Base-by-base conservation (phyloP, 2,888 invertebrate species). In the Laspeyria flexula region DNA sequence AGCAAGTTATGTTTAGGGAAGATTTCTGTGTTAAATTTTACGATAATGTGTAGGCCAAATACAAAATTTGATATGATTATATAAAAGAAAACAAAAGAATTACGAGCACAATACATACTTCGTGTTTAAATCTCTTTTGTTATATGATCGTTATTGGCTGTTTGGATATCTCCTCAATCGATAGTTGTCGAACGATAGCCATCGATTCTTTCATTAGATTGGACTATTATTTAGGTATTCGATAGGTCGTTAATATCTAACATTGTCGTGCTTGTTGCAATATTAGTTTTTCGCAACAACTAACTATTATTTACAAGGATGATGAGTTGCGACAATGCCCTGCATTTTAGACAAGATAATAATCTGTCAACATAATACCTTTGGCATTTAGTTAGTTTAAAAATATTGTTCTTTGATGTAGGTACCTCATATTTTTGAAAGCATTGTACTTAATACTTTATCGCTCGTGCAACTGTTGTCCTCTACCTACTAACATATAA, bases 241-340 rank as follows among this genome's bases (percentile, higher is more conserved):
- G 48, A 55, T 52, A 53, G 50, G 44, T 53, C 33, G 51, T 69
- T 54, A 53, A 51, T 51, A 55, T 53, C 39, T 55, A 43, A 45
- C 37, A 45, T 54, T 64, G 56, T 70, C 54, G 54, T 61, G 57
- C 15, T 35, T 61, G 55, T 65, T 51, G 71, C 57, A 69, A 67
- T 46, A 49, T 37, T 30, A 42, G 43, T 42, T 54, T 71, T 71
- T 60, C 65, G 62, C 55, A 70, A 71, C 45, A 10, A 23, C 11
- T 34, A 7, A 35, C 48, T 49, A 59, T 53, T 52, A 62, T 67
- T 59, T 55, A 52, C 46, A 63, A 44, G 43, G 55, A 55, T 54
- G 47, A 66, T 56, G 43, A 43, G 60, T 66, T 54, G 50, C 40
- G 15, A 44, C 48, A 47, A 16, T 43, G 38, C 45, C 29, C 41